These are phyloP conservation scores for Delia radicum DNA, from an alignment of 1,140 invertebrate genomes.

Conservation along the genomic window DNA sequence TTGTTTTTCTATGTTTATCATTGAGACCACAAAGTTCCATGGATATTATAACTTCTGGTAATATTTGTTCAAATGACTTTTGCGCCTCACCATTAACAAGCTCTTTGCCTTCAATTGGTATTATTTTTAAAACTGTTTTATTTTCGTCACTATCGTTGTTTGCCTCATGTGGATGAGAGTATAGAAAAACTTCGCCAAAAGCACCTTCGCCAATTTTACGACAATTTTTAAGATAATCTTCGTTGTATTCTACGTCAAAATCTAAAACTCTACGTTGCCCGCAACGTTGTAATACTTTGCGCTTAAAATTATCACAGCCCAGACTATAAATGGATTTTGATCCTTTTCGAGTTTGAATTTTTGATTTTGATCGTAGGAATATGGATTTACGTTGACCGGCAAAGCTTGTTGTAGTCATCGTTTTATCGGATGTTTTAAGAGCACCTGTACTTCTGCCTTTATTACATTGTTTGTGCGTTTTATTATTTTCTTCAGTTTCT, in stretches of 20 bases:
- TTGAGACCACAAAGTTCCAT: conserved; percentile 75
- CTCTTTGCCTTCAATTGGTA: conserved; percentile 75
- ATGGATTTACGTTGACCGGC: conserved; percentile 32
- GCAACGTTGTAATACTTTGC: conserved; percentile 66
- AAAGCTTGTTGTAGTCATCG: background rate
- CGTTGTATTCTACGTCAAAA: conserved; percentile 65
- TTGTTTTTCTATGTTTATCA: conserved; percentile 55
- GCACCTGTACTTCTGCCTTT: background rate
- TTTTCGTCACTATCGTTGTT: conserved; percentile 45
- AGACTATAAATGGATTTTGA: conserved; percentile 16
- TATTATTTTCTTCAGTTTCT: background rate
- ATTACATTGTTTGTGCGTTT: background rate
- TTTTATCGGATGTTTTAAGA: background rate
- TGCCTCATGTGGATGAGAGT: conserved; percentile 58
- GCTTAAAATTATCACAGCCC: conserved; percentile 48
- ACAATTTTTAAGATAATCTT: conserved; percentile 63
- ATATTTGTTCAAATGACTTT: conserved; percentile 82
- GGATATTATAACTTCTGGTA: conserved; percentile 86
- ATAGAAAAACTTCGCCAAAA: conserved; percentile 87
- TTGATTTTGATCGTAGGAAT: conserved; percentile 18
- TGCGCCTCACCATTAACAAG: conserved; percentile 82
- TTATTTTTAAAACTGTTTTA: conserved; percentile 79
- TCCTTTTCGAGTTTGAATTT: background rate
- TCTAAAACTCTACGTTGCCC: conserved; percentile 61
- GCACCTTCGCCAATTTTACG: conserved; percentile 90